Base-by-base conservation (phyloP, 2,888 invertebrate genomes). In the Conomelus anceps region DNA sequence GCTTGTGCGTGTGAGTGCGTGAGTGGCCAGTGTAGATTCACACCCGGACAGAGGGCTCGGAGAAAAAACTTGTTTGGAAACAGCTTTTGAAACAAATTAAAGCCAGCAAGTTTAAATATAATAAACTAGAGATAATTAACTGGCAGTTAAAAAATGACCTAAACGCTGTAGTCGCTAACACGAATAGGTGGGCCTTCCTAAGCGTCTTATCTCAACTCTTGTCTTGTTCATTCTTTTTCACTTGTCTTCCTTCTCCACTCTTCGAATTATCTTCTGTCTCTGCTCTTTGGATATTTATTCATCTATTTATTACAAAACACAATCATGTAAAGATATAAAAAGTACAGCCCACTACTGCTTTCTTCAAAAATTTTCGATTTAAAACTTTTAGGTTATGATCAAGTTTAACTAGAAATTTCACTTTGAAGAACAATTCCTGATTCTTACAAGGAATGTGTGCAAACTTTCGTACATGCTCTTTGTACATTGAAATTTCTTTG, bases 51-150 rank as follows among this genome's bases (percentile, higher is more conserved):
- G n/a, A n/a, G 63, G 63, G 63, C 63, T 63, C 63, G 63, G 63
- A n/a, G n/a, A n/a, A n/a, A 63, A 29, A 84, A 89, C 89, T 86
- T 63, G 89, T 89, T 89, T 87, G 87, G 87, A 24, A 86, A 88
- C 88, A 84, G 87, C 89, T 89, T 84, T 86, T 88, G 87, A 26
- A 89, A 89, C 89, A 88, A 89, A 89, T 89, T 88, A 89, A 89
- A 89, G 89, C 89, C 63, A 84, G 89, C 87, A 89, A 89, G 89
- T 89, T 89, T 87, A 89, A 89, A 89, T 89, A 89, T 89, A 89
- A 89, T 89, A 89, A 89, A 89, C 41, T 89, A 89, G 87, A 87
- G 87, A 87, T 89, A 87, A 89, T 89, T 89, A 89, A 87, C 84
- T 87, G 88, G 87, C 86, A 63, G 89, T 89, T 89, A 89, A 86